Conservation (phyloP, 2,888 invertebrate species). For the Cataglyphis albicans region DNA sequence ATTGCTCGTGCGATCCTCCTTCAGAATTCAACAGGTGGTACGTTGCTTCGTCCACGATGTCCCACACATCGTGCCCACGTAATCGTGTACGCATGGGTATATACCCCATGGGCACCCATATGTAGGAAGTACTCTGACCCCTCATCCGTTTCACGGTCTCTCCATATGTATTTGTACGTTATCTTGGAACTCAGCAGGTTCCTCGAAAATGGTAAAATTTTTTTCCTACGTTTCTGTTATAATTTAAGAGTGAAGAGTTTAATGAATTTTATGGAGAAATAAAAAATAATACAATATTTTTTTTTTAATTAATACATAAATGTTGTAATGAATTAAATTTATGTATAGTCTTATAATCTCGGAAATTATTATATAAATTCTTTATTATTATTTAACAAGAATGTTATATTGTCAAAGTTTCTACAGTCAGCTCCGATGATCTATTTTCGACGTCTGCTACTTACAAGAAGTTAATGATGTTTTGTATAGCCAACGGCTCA, state of each 20-base stretch:
- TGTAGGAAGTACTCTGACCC: conserved; percentile 85
- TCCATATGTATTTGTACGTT: conserved; percentile 80
- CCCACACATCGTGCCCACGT: conserved; percentile 73
- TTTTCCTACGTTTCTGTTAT: neutral
- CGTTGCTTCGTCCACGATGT: conserved; percentile 71
- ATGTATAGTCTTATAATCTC: neutral
- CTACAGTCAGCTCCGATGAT: conserved; percentile 27
- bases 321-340: conserved; percentile 6
- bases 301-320: neutral
- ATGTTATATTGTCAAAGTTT: conserved; percentile 26
- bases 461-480: conserved; percentile 52
- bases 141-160: conserved; percentile 82
- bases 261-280: neutral
- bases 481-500: conserved; percentile 41
- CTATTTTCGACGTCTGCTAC: conserved; percentile 36
- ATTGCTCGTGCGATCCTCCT: conserved; percentile 65
- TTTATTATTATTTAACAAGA: conserved; percentile 22
- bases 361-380: conserved; percentile 10
- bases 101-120: conserved; percentile 68
- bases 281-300: neutral
- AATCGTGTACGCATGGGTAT: conserved; percentile 69
- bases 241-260: conserved; percentile 3
- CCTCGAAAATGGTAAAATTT: conserved; percentile 19
- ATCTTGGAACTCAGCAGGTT: conserved; percentile 69
- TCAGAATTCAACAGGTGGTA: conserved; percentile 81